Evolutionary conservation across 2,888 invertebrate species (phyloP).

Genomic region (Phalera bucephala): DNA sequence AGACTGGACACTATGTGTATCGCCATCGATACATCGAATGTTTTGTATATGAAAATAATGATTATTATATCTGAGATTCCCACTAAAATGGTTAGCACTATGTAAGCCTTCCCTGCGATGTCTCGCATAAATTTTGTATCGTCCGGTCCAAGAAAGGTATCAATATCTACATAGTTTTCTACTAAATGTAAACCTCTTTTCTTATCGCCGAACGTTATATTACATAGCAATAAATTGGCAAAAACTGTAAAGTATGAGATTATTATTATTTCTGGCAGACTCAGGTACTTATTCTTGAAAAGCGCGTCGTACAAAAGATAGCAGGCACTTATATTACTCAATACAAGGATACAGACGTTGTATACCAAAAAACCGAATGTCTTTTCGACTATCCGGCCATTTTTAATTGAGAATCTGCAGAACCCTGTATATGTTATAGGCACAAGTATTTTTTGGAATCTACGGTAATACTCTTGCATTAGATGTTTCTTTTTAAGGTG

Average conservation of each 20-base stretch:
- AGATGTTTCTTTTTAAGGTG: constrained; percentile 25
- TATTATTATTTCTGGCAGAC: constrained; percentile 42
- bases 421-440: constrained; percentile 42
- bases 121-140: constrained; percentile 59
- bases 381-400: constrained; percentile 39
- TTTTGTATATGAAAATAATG: constrained; percentile 31
- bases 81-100: constrained; percentile 18
- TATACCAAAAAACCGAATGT: constrained; percentile 30
- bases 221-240: constrained; percentile 37
- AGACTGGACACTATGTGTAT: constrained; percentile 34
- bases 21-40: constrained; percentile 32
- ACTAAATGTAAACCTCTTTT: constrained; percentile 39
- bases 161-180: constrained; percentile 46
- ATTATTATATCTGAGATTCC: constrained; percentile 24
- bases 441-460: constrained; percentile 28
- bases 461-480: constrained; percentile 37
- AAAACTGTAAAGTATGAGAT: constrained; percentile 38
- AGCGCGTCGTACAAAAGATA: constrained; percentile 38
- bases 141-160: constrained; percentile 47
- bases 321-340: constrained; percentile 24
- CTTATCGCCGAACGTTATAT: constrained; percentile 44
- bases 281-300: constrained; percentile 29
- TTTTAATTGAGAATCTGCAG: constrained; percentile 45
- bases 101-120: constrained; percentile 27
- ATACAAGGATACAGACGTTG: constrained; percentile 29